Evolutionary conservation across 2,113 vertebrate species (phyloP).

Genomic region (Notiomystis cincta): DNA sequence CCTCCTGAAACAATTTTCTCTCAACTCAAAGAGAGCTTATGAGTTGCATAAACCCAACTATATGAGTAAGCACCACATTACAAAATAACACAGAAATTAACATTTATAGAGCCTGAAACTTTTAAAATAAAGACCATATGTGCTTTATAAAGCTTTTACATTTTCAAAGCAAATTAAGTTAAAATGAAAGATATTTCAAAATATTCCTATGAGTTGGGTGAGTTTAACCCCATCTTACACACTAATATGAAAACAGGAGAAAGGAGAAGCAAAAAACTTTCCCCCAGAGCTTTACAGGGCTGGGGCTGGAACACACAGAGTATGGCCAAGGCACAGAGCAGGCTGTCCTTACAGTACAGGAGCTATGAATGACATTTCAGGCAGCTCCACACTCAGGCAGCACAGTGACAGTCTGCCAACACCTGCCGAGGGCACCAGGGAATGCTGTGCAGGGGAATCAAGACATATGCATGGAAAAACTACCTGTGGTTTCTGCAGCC

Average conservation of each 20-base stretch:
- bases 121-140: not conserved
- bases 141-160: not conserved
- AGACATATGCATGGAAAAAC: not conserved
- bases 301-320: not conserved
- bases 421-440: not conserved
- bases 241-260: not conserved
- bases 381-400: not conserved
- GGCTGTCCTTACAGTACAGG: not conserved
- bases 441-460: not conserved
- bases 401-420: not conserved
- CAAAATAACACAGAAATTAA: not conserved
- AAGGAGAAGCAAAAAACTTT: not conserved
- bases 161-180: not conserved
- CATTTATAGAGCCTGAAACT: not conserved
- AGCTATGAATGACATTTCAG: not conserved
- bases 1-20: not conserved
- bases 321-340: accelerated
- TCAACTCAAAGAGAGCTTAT: not conserved
- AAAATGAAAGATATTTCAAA: not conserved
- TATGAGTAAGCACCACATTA: not conserved
- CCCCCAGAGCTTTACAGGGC: not conserved
- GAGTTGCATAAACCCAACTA: not conserved
- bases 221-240: not conserved
- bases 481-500: not conserved
- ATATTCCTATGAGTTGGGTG: not conserved